These are phyloP conservation scores for Cyclophora punctaria DNA, from an alignment of 2,888 invertebrate species.

Conservation along the genomic window DNA sequence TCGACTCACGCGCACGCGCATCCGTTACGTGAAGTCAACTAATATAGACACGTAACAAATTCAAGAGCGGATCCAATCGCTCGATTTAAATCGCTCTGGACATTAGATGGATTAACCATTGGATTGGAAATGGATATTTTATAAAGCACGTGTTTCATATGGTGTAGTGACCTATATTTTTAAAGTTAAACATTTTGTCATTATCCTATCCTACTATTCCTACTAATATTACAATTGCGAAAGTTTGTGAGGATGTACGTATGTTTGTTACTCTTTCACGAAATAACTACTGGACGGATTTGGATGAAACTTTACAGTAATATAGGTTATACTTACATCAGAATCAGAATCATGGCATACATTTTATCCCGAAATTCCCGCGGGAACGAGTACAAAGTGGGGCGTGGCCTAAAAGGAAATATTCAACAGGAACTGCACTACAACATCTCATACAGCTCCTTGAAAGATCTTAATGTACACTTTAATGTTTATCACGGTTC, in stretches of 20 bases:
- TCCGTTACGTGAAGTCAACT: slow-evolving; percentile 46
- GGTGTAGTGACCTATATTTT: background rate
- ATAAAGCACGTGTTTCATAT: slow-evolving; percentile 17
- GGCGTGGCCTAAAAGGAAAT: too few relatives aligned
- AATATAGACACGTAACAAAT: slow-evolving; percentile 64
- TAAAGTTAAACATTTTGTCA: background rate
- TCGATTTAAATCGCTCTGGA: slow-evolving; percentile 40
- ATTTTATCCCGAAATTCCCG: too few relatives aligned
- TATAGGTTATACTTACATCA: background rate
- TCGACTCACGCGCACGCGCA: slow-evolving; percentile 30
- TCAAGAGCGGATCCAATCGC: slow-evolving; percentile 55
- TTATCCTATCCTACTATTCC: background rate
- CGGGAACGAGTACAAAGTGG: too few relatives aligned
- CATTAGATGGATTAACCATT: slow-evolving; percentile 29
- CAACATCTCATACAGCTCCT: background rate
- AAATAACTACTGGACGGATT: too few relatives aligned
- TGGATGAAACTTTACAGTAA: too few relatives aligned
- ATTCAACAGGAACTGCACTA: background rate
- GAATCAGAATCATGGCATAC: too few relatives aligned
- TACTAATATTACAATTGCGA: too few relatives aligned
- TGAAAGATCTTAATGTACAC: too few relatives aligned
- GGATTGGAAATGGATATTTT: slow-evolving; percentile 23
- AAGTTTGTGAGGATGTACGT: too few relatives aligned
- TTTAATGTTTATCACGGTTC: too few relatives aligned
- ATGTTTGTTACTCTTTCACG: too few relatives aligned